Evolutionary conservation across 1,140 invertebrate species (phyloP).

Genomic region (Drosophila nebulosa): DNA sequence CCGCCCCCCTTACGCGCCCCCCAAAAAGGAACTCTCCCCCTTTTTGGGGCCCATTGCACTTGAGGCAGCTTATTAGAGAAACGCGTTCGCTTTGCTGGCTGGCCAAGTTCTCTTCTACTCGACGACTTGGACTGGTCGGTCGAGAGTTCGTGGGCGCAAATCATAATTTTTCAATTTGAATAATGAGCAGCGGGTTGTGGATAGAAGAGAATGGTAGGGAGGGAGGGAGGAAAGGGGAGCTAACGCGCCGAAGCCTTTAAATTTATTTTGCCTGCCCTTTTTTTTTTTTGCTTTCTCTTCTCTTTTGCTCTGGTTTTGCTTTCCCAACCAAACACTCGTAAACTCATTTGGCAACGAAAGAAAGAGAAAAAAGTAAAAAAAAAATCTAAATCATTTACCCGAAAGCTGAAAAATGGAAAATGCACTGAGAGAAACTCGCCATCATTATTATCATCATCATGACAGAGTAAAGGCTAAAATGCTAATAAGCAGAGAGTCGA

Average conservation of each 20-base stretch:
- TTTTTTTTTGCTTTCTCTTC: not conserved
- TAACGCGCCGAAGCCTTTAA: conserved; percentile 63
- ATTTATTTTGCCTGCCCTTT: conserved; percentile 66
- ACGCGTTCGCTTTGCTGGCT: conserved; percentile 49
- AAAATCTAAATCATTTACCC: conserved; percentile 72
- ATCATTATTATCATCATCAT: conserved; percentile 4
- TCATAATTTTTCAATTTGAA: conserved; percentile 80
- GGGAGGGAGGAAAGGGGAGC: not conserved
- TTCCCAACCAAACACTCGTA: conserved; percentile 69
- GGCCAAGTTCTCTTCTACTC: conserved; percentile 8
- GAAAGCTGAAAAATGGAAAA: conserved; percentile 43
- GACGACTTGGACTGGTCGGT: conserved; percentile 25
- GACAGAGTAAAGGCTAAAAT: conserved; percentile 66
- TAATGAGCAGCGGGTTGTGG: conserved; percentile 54
- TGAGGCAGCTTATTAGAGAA: conserved; percentile 68
- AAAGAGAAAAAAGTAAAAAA: conserved; percentile 46
- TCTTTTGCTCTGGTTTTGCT: conserved; percentile 29
- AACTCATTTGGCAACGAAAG: conserved; percentile 60
- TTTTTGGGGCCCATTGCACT: conserved; percentile 43
- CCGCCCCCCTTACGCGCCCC: not conserved
- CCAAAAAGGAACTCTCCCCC: not conserved
- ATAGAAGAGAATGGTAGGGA: not conserved
- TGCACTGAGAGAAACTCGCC: not conserved
- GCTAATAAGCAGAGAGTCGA: conserved; percentile 65
- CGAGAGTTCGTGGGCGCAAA: conserved; percentile 56